Percentiles rank a stretch among this genome's conserved stretches.
These are phyloP conservation scores for Nemotelus pantherinus DNA, from an alignment of 2,888 invertebrate species.

Conservation along the genomic window DNA sequence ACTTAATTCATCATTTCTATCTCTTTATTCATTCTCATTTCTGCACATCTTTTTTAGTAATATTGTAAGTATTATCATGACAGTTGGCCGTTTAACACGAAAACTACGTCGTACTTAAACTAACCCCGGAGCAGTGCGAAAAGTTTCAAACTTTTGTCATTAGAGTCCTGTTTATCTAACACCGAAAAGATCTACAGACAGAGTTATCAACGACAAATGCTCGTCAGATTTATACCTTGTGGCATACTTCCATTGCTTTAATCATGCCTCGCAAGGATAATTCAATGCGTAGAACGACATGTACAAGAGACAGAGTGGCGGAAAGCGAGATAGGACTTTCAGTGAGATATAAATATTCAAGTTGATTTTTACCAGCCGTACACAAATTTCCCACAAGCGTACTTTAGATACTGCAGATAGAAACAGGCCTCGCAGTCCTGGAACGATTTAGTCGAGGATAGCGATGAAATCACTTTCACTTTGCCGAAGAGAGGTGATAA, in stretches of 20 bases:
- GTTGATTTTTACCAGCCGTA: too few species aligned
- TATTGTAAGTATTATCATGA: too few species aligned
- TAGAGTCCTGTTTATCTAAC: conserved; percentile 19
- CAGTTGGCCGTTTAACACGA: too few species aligned
- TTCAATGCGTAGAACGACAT: background rate
- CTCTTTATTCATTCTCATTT: too few species aligned
- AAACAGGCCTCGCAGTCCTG: too few species aligned
- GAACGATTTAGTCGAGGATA: background rate
- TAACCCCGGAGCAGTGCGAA: background rate
- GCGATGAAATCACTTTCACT: background rate
- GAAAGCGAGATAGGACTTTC: too few species aligned
- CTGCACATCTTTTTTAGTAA: too few species aligned
- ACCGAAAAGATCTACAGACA: background rate
- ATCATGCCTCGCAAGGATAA: background rate
- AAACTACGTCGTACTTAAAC: background rate
- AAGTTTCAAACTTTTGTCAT: conserved; percentile 29
- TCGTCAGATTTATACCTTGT: conserved; percentile 4
- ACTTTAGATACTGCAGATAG: background rate
- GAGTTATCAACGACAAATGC: background rate
- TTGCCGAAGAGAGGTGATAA: conserved; percentile 1
- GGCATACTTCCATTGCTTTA: background rate
- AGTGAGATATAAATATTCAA: too few species aligned
- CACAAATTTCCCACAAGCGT: too few species aligned
- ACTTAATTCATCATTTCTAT: too few species aligned
- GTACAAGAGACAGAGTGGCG: too few species aligned